A percentile compares a stretch with the other conserved stretches of the same genome.
phyloP scores from a whole-genome alignment of 2,113 vertebrate genomes.

The Fregata magnificens region DNA sequence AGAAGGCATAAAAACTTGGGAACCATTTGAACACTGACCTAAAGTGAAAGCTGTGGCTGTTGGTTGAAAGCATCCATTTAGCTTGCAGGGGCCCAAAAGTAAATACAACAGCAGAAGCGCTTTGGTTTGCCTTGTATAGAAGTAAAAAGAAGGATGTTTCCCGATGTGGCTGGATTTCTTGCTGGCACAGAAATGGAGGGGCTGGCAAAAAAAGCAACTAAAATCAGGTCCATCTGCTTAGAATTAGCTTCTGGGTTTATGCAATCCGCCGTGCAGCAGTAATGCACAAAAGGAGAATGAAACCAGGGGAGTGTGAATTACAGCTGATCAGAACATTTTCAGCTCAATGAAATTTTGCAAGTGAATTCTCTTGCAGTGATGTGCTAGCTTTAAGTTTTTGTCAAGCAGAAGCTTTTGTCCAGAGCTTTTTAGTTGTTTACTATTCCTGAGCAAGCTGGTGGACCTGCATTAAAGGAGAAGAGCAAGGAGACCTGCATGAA shows the following conservation, averaged over 20 bases:
- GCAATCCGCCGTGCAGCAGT: neutral
- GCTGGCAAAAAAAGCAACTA: neutral
- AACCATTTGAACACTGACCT: neutral
- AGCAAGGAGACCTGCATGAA: neutral
- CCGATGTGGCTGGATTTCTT: neutral
- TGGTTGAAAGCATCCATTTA: neutral
- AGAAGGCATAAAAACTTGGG: neutral
- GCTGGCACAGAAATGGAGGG: conserved; percentile 13
- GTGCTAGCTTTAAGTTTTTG: neutral
- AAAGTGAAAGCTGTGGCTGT: neutral
- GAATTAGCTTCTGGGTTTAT: neutral
- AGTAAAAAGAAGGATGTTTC: conserved; percentile 19
- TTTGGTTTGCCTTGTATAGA: conserved; percentile 61
- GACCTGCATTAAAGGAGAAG: neutral
- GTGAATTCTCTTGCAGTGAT: neutral
- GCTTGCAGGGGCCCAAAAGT: neutral
- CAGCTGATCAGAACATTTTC: neutral
- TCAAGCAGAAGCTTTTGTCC: neutral
- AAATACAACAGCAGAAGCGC: neutral
- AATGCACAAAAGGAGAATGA: neutral
- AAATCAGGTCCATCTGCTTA: conserved; percentile 52
- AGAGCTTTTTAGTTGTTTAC: neutral
- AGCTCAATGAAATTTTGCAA: neutral
- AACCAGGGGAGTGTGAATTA: neutral
- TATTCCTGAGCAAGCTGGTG: neutral